Base-by-base conservation (phyloP, 2,797 vertebrate genomes). In the Pitangus sulphuratus region DNA sequence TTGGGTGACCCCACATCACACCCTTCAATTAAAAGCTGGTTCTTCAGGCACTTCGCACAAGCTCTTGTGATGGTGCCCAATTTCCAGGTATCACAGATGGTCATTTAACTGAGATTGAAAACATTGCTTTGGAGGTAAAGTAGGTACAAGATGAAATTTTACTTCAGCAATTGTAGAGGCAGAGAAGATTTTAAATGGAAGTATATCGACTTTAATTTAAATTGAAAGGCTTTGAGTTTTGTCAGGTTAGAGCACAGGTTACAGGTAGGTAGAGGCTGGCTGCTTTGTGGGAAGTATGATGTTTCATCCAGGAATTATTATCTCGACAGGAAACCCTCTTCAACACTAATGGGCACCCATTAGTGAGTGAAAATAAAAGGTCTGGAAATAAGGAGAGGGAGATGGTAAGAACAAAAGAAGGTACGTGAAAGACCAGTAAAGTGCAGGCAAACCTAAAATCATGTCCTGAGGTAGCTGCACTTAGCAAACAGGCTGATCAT, bases 321-420 rank as follows among this genome's bases (percentile, higher is more conserved):
- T 50, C 84, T 89, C 0, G 0, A 60, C 40, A 53, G 53, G 21
- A 82, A 25, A 65, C 20, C 15, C 60, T 80, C 39, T 85, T 87
- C 37, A 64, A 30, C 56, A 30, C 48, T 92, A 87, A 87, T 35
- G 50, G 57, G 53, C 31, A 92, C 13, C 53, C n/a, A 44, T 76
- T 77, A 88, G 47, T 80, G 37, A 45, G 15, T 83, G 65, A 65
- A 93, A 89, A 60, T 72, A 80, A 95, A 87, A 92, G 45, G 39
- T 66, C 35, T 87, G 39, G 61, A 65, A 78, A 10, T 82, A 70
- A 35, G 19, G 37, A 85, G 37, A 68, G n/a, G 57, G 31, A 72
- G 28, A 56, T 39, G 18, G 40, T 74, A 62, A 80, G 75, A 89
- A 71, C 35, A 26, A 74, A 80, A 74, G n/a, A 48, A 88, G 45